phyloP scores from a whole-genome alignment of 2,888 invertebrate genomes.

The Orchestes rusci region DNA sequence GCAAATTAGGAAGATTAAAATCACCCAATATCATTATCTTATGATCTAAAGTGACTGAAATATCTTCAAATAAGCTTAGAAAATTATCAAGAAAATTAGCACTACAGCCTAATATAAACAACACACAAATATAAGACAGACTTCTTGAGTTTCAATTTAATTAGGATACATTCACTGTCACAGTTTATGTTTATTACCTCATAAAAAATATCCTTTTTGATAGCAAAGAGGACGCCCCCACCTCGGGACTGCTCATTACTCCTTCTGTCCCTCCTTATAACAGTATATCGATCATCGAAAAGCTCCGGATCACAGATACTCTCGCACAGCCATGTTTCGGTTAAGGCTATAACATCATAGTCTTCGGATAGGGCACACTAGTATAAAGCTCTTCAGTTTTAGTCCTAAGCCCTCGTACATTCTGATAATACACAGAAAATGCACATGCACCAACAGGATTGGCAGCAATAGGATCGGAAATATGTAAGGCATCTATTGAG shows the following conservation, averaged over 20 bases:
- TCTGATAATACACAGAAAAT: conserved; percentile 6
- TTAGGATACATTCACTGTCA: conserved; percentile 1
- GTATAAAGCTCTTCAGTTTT: not conserved
- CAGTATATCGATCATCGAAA: not conserved
- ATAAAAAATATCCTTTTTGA: conserved; percentile 2
- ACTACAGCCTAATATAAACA: not conserved
- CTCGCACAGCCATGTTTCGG: not conserved
- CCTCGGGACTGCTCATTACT: not conserved
- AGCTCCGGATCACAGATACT: conserved; percentile 1
- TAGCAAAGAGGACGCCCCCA: conserved; percentile 1
- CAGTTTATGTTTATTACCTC: not conserved
- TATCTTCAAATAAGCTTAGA: not conserved
- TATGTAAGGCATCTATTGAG: too few species aligned
- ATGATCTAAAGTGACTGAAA: not conserved
- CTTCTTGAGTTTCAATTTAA: not conserved
- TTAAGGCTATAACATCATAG: conserved; percentile 2
- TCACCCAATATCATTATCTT: too few species aligned
- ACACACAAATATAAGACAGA: conserved; percentile 2
- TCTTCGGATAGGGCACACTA: not conserved
- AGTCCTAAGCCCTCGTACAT: conserved; percentile 6
- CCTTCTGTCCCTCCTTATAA: not conserved
- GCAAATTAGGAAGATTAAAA: too few species aligned
- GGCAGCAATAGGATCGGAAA: too few species aligned
- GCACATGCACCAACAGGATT: too few species aligned
- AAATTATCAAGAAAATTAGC: not conserved